These are phyloP conservation scores for Eupeodes luniger DNA, from an alignment of 2,888 invertebrate genomes.

Conservation along the genomic window DNA sequence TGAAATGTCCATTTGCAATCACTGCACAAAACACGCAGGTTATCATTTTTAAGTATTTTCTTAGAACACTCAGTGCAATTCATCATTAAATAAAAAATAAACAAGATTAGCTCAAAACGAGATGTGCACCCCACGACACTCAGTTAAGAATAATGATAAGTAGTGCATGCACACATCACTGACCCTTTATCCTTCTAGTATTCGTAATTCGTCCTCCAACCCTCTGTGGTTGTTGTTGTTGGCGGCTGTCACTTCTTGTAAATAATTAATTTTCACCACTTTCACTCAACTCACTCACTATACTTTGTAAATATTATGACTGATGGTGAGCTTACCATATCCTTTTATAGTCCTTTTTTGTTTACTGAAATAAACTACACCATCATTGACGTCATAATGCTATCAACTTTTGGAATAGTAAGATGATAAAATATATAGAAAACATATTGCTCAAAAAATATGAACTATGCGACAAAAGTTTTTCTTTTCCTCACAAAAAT, in stretches of 20 bases:
- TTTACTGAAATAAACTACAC: background rate
- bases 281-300: background rate
- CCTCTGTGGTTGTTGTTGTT: background rate
- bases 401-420: background rate
- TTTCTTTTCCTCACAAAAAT: background rate
- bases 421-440: background rate
- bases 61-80: no score
- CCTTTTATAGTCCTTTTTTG: slow-evolving; percentile 22
- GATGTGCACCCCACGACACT: no score
- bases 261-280: slow-evolving; percentile 59
- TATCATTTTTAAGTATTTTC: no score
- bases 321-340: background rate
- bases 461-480: slow-evolving; percentile 9
- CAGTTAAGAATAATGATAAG: background rate
- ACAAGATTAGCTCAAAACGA: no score
- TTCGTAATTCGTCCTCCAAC: no score
- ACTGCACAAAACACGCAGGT: no score
- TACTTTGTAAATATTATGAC: slow-evolving; percentile 28
- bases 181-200: background rate
- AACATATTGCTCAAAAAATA: slow-evolving; percentile 3
- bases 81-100: no score
- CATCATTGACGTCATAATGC: slow-evolving; percentile 37
- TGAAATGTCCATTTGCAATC: no score
- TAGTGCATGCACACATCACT: slow-evolving; percentile 11
- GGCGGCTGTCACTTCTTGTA: slow-evolving; percentile 48